These are phyloP conservation scores for Phengaris alcon DNA, from an alignment of 2,888 invertebrate genomes.

Conservation along the genomic window DNA sequence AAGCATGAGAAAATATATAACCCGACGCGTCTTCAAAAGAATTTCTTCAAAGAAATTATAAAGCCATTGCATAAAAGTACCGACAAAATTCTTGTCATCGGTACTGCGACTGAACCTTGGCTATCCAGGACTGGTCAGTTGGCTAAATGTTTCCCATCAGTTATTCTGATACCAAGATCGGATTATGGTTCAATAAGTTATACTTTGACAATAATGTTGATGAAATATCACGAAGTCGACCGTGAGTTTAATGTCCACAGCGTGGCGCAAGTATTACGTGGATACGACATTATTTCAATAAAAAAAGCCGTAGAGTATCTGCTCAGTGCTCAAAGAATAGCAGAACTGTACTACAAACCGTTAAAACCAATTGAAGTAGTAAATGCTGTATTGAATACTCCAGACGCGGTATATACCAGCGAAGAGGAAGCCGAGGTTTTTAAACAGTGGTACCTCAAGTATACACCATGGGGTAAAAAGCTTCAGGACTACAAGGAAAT, in stretches of 20 bases:
- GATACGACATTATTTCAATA: constrained; percentile 76
- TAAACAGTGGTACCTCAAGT: constrained; percentile 68
- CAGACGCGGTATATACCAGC: constrained; percentile 56
- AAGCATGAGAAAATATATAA: constrained; percentile 81
- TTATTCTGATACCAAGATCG: constrained; percentile 74
- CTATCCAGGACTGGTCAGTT: constrained; percentile 67
- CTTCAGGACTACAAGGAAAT: constrained; percentile 55
- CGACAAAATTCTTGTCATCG: constrained; percentile 85
- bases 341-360: constrained; percentile 75
- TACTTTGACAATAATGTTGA: constrained; percentile 75
- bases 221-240: constrained; percentile 79
- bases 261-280: constrained; percentile 74
- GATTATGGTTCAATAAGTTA: constrained; percentile 81
- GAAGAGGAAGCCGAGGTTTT: constrained; percentile 68
- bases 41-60: constrained; percentile 83
- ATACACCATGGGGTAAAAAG: constrained; percentile 57
- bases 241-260: constrained; percentile 80
- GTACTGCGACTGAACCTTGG: constrained; percentile 84
- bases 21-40: constrained; percentile 84
- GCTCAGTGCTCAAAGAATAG: constrained; percentile 69
- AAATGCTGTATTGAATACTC: constrained; percentile 57
- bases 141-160: constrained; percentile 79
- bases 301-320: constrained; percentile 63
- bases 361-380: constrained; percentile 74
- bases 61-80: constrained; percentile 80